Evolutionary conservation across 2,113 vertebrate species (phyloP).

Genomic region (Petromus typicus): DNA sequence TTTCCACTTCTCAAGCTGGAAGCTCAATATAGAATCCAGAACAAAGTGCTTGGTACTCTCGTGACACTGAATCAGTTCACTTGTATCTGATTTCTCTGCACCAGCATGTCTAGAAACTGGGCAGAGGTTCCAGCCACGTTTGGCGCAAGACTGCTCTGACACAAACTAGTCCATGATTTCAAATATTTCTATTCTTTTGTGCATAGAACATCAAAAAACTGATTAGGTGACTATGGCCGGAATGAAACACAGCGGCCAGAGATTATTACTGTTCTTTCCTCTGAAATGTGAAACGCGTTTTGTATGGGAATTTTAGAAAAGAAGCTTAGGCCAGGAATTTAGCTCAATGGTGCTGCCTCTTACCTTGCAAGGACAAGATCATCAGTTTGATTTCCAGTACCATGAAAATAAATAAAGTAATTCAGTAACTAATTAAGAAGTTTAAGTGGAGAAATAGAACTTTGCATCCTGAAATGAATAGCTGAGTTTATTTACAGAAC

Average conservation of each 20-base stretch:
- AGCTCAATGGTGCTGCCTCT: no score
- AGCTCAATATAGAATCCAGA: neutral
- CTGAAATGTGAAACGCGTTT: neutral
- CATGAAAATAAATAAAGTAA: no score
- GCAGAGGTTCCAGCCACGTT: neutral
- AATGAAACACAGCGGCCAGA: fast-evolving
- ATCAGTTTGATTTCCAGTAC: no score
- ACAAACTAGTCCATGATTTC: neutral
- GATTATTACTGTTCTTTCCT: neutral
- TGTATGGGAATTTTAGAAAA: neutral
- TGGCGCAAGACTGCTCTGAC: neutral
- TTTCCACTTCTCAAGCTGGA: neutral
- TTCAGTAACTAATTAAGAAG: neutral
- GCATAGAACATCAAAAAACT: neutral
- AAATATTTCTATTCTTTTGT: neutral
- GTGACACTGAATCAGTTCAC: neutral
- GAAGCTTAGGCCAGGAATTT: neutral
- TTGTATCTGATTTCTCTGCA: neutral
- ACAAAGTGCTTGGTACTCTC: neutral
- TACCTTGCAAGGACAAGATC: no score
- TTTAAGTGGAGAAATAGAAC: neutral
- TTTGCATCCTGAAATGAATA: neutral
- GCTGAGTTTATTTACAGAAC: conserved; percentile 7
- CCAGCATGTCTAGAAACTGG: neutral
- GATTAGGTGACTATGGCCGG: neutral